Conservation (phyloP, 2,888 invertebrate species). For the Drosophila nigritarsus region DNA sequence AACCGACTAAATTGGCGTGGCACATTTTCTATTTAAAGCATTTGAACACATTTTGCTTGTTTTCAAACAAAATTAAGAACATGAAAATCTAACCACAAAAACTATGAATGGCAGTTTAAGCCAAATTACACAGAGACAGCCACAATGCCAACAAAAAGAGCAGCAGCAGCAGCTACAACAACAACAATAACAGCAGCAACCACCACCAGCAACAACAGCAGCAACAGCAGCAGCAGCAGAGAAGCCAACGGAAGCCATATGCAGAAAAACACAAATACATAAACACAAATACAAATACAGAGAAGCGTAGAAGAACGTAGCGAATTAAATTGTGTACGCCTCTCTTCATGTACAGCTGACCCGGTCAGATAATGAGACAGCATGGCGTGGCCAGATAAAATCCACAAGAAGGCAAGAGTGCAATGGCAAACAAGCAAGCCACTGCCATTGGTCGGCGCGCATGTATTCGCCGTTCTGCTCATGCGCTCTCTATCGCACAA, state of each 20-base stretch:
- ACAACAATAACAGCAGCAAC: constrained; percentile 16
- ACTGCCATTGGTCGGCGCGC: constrained; percentile 38
- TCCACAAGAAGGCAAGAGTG: constrained; percentile 71
- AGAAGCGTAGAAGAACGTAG: constrained; percentile 36
- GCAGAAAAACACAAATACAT: constrained; percentile 59
- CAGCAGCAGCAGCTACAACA: constrained; percentile 33
- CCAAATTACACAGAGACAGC: constrained; percentile 78
- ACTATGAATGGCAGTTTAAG: constrained; percentile 80
- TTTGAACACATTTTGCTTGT: constrained; percentile 53
- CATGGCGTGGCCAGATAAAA: constrained; percentile 74
- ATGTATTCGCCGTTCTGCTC: constrained; percentile 11
- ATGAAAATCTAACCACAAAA: constrained; percentile 65
- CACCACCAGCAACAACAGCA: constrained; percentile 18
- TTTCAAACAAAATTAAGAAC: constrained; percentile 51
- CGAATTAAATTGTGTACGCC: constrained; percentile 74
- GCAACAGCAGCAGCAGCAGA: constrained; percentile 21
- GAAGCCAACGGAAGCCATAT: constrained; percentile 79
- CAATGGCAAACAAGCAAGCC: constrained; percentile 44
- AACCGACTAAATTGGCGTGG: constrained; percentile 12
- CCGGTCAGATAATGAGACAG: constrained; percentile 58
- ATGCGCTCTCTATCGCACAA: constrained; percentile 28
- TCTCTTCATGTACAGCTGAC: constrained; percentile 36
- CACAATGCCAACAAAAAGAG: constrained; percentile 61
- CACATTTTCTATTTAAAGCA: constrained; percentile 20
- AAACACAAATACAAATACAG: constrained; percentile 23